phyloP scores from a whole-genome alignment of 2,113 vertebrate species.

The Megalops atlanticus region DNA sequence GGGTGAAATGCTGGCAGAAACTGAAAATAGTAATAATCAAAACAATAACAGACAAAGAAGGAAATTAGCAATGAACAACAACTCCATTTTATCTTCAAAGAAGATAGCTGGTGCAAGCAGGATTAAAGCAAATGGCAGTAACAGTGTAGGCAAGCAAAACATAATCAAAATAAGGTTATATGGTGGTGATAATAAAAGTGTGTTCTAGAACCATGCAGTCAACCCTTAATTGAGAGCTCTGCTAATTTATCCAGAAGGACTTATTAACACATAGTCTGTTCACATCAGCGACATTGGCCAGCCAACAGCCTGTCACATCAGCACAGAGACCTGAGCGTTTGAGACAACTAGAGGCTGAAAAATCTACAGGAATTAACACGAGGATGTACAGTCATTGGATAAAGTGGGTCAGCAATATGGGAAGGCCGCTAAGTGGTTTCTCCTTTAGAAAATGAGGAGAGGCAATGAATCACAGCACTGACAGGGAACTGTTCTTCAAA shows the following conservation, averaged over 20 bases:
- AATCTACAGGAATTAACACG: neutral
- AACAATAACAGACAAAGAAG: neutral
- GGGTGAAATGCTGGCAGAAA: neutral
- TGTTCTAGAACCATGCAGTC: neutral
- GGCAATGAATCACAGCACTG: no score
- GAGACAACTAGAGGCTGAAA: neutral
- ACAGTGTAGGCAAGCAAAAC: neutral
- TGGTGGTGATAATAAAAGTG: neutral
- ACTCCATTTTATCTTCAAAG: slow-evolving; percentile 5
- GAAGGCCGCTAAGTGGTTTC: no score
- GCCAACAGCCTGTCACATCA: no score
- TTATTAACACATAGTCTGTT: neutral
- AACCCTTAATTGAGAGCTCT: neutral
- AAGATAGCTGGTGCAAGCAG: neutral
- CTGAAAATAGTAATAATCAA: neutral
- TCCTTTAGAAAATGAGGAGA: no score
- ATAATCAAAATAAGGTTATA: neutral
- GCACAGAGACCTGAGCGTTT: no score
- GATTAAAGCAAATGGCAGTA: neutral
- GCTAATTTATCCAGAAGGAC: neutral
- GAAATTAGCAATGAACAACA: neutral
- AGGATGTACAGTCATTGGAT: no score
- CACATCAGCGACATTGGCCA: no score
- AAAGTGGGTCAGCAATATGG: no score
- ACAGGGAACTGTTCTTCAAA: no score